Evolutionary conservation across 2,113 vertebrate species (phyloP).

Genomic region (Cynocephalus volans): DNA sequence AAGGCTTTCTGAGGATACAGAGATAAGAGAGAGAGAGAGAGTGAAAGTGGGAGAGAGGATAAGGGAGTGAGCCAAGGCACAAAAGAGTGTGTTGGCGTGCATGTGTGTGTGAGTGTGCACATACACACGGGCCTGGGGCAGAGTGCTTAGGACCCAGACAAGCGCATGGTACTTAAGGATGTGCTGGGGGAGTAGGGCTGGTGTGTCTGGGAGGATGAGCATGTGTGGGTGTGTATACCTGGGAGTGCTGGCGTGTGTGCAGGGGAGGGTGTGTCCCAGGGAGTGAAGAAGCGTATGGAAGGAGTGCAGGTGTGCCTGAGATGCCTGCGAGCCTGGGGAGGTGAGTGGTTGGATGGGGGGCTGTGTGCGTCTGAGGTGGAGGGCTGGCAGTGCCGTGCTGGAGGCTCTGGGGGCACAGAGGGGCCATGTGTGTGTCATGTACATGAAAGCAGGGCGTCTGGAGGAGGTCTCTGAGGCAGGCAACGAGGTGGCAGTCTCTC

Average conservation of each 20-base stretch:
- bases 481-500: slow-evolving; percentile 50
- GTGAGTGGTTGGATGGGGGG: not conserved
- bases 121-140: not conserved
- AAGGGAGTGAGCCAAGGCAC: not conserved
- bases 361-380: not conserved
- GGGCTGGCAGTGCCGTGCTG: not conserved
- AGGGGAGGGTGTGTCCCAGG: not conserved
- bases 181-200: not conserved
- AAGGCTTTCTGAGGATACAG: not conserved
- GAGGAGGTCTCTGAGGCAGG: slow-evolving; percentile 61
- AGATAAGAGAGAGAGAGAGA: not conserved
- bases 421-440: not conserved
- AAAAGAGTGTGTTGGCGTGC: not conserved
- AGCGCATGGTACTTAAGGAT: accelerated
- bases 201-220: not conserved
- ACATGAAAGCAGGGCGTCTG: not conserved
- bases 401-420: not conserved
- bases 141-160: not conserved
- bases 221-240: not conserved
- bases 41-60: not conserved
- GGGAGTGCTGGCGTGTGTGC: not conserved
- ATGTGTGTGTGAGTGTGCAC: accelerated
- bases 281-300: not conserved
- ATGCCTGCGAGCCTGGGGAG: not conserved
- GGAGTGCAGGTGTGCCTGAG: not conserved